A percentile compares a stretch with the other conserved stretches of the same genome.
phyloP scores from a whole-genome alignment of 2,888 invertebrate genomes.

The Sclerodermus sp. region DNA sequence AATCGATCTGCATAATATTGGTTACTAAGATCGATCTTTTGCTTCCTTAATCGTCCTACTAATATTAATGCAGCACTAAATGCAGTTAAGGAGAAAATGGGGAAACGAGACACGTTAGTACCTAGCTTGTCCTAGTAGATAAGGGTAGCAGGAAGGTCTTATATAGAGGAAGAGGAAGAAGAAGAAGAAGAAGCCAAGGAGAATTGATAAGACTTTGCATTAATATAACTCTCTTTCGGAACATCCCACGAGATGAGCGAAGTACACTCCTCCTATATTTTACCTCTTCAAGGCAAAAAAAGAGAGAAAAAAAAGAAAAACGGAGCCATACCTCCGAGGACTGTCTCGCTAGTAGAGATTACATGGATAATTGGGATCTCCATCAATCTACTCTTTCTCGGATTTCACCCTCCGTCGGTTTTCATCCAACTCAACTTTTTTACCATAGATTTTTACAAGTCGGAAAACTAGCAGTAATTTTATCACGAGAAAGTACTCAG shows the following conservation, averaged over 20 bases:
- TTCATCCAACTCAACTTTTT: slow-evolving; percentile 6
- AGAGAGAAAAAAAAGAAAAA: slow-evolving; percentile 25
- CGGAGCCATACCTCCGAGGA: slow-evolving; percentile 21
- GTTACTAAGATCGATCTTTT: too few relatives aligned
- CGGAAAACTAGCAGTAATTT: too few relatives aligned
- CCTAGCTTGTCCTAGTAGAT: too few relatives aligned
- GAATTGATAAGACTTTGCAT: slow-evolving; percentile 28
- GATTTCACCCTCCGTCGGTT: slow-evolving; percentile 12
- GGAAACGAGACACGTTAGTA: too few relatives aligned
- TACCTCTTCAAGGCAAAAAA: slow-evolving; percentile 20
- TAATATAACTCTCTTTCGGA: slow-evolving; percentile 26
- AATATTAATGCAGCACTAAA: too few relatives aligned
- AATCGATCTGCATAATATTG: too few relatives aligned
- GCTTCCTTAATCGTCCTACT: too few relatives aligned
- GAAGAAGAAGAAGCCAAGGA: slow-evolving; percentile 1
- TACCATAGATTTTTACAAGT: too few relatives aligned
- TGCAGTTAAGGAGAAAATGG: too few relatives aligned
- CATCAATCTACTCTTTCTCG: slow-evolving; percentile 30
- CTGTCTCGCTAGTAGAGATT: slow-evolving; percentile 28
- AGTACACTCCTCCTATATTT: slow-evolving; percentile 22
- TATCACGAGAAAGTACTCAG: too few relatives aligned
- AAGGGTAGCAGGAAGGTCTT: too few relatives aligned
- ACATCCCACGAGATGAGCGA: slow-evolving; percentile 24
- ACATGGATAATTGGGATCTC: slow-evolving; percentile 42
- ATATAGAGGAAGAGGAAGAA: background rate